Conservation (phyloP, 2,797 vertebrate genomes). For the Trematomus bernacchii region DNA sequence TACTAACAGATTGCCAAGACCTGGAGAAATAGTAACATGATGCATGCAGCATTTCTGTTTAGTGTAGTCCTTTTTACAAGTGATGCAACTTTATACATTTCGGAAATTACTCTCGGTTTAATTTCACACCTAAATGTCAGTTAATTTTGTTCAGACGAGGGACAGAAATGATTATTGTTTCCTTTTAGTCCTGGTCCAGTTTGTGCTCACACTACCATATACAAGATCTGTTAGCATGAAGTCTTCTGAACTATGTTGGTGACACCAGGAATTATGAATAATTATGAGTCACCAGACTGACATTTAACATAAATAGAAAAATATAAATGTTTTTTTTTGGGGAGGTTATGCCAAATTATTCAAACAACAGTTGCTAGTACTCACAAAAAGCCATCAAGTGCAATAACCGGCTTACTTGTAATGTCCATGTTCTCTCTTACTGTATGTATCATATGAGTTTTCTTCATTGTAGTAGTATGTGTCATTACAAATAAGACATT, state of each 20-base stretch:
- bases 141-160: neutral
- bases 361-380: neutral
- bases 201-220: neutral
- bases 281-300: neutral
- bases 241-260: neutral
- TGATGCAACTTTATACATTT: neutral
- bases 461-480: neutral
- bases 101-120: neutral
- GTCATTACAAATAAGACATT: conserved; percentile 13
- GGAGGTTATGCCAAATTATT: neutral
- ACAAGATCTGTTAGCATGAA: neutral
- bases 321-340: no score
- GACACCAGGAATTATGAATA: neutral
- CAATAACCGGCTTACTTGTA: neutral
- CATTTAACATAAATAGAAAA: neutral
- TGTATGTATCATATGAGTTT: neutral
- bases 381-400: neutral
- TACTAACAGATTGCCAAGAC: neutral
- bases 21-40: neutral
- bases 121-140: neutral
- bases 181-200: neutral
- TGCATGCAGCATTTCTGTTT: neutral
- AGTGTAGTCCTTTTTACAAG: neutral
- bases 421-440: neutral
- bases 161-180: neutral